These are phyloP conservation scores for Mustela erminea DNA, from an alignment of 2,797 vertebrate genomes.

Conservation along the genomic window DNA sequence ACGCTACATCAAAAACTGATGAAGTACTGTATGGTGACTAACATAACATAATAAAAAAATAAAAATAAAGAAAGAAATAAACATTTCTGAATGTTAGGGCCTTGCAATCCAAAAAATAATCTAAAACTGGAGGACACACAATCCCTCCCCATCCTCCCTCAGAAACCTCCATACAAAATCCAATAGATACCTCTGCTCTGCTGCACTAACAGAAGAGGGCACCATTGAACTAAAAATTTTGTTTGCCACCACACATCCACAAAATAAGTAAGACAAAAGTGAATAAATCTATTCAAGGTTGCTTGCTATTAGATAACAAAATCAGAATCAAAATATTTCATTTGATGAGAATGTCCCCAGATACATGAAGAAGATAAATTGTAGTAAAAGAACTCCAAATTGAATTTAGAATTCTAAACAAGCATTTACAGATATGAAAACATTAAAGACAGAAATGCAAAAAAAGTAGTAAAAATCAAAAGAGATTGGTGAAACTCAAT, in stretches of 20 bases:
- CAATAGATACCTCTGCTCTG: neutral
- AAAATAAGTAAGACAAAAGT: neutral
- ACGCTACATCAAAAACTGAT: too few relatives aligned
- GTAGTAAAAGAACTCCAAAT: neutral
- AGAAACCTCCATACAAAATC: neutral
- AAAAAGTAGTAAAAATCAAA: neutral
- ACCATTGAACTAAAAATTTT: conserved; percentile 77
- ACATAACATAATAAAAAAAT: too few relatives aligned
- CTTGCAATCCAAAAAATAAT: neutral
- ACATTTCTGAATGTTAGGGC: neutral
- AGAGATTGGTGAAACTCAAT: neutral
- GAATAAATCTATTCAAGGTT: neutral
- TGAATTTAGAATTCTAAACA: conserved; percentile 49
- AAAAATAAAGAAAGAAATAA: too few relatives aligned
- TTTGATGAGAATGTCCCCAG: neutral
- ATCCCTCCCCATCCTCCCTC: too few relatives aligned
- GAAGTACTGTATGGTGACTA: too few relatives aligned
- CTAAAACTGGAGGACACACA: neutral
- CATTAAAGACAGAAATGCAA: neutral
- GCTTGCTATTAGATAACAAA: neutral
- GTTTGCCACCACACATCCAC: neutral
- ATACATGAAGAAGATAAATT: neutral
- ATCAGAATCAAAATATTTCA: conserved; percentile 31
- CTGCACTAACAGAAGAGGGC: conserved; percentile 79
- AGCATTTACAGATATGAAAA: conserved; percentile 38